Conservation (phyloP, 1,140 invertebrate genomes). For the Procambarus clarkii region DNA sequence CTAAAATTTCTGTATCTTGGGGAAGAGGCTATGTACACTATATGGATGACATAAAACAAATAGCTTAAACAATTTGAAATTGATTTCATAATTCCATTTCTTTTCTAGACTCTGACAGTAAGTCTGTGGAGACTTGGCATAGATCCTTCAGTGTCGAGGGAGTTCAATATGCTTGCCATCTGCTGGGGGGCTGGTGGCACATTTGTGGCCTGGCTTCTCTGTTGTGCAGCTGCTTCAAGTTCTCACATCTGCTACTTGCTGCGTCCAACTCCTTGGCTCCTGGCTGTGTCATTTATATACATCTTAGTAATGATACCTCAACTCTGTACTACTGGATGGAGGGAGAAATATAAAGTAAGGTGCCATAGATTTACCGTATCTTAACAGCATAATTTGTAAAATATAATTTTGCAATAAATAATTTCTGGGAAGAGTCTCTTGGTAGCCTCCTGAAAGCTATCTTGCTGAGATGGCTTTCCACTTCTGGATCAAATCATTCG, state of each 20-base stretch:
- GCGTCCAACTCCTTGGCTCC: constrained; percentile 47
- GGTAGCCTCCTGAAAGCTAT: too few species aligned
- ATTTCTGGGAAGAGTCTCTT: too few species aligned
- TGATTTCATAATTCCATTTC: not conserved
- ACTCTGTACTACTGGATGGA: not conserved
- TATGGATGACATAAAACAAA: too few species aligned
- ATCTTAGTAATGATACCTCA: constrained; percentile 15
- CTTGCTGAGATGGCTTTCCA: too few species aligned
- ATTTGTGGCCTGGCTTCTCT: constrained; percentile 50
- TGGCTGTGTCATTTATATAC: constrained; percentile 34
- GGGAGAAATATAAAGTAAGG: not conserved
- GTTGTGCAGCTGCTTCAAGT: constrained; percentile 38
- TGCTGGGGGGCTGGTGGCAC: constrained; percentile 34
- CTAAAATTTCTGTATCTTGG: too few species aligned
- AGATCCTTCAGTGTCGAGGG: not conserved
- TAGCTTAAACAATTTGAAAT: not conserved
- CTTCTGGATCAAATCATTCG: too few species aligned
- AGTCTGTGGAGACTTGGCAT: constrained; percentile 22
- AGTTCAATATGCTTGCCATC: not conserved
- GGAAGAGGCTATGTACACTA: too few species aligned
- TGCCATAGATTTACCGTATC: not conserved
- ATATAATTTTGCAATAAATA: too few species aligned
- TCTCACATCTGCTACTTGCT: constrained; percentile 49
- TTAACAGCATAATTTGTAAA: too few species aligned
- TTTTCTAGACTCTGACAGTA: constrained; percentile 9